Conservation (phyloP, 2,888 invertebrate genomes). For the Phoronis australis region DNA sequence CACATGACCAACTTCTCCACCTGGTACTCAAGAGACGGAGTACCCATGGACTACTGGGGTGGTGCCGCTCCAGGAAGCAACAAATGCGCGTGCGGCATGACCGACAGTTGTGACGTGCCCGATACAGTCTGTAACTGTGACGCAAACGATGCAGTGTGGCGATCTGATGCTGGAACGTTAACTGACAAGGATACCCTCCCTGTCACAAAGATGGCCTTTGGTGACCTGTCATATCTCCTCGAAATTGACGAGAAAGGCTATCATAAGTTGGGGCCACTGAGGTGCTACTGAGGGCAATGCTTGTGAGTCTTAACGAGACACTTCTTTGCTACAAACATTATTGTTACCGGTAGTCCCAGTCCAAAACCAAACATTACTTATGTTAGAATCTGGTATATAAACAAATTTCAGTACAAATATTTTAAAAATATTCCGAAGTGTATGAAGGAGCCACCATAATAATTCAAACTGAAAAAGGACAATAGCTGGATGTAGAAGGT, state of each 20-base stretch:
- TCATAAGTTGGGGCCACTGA: slow-evolving; percentile 74
- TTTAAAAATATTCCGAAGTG: no score
- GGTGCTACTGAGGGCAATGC: slow-evolving; percentile 90
- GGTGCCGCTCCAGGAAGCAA: slow-evolving; percentile 31
- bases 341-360: no score
- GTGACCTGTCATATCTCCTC: slow-evolving; percentile 67
- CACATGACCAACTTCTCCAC: no score
- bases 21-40: no score
- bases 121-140: slow-evolving; percentile 40
- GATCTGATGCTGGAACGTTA: slow-evolving; percentile 35
- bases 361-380: no score
- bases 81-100: slow-evolving; percentile 41
- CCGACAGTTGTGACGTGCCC: slow-evolving; percentile 23
- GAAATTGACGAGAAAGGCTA: slow-evolving; percentile 81
- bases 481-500: no score
- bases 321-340: no score
- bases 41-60: slow-evolving; percentile 55
- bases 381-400: no score
- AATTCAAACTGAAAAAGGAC: no score
- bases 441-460: no score
- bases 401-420: no score
- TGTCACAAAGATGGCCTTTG: slow-evolving; percentile 35
- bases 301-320: no score
- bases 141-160: slow-evolving; percentile 34
- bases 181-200: slow-evolving; percentile 38